Conservation (phyloP, 1,140 invertebrate species). For the Lepidurus packardi region DNA sequence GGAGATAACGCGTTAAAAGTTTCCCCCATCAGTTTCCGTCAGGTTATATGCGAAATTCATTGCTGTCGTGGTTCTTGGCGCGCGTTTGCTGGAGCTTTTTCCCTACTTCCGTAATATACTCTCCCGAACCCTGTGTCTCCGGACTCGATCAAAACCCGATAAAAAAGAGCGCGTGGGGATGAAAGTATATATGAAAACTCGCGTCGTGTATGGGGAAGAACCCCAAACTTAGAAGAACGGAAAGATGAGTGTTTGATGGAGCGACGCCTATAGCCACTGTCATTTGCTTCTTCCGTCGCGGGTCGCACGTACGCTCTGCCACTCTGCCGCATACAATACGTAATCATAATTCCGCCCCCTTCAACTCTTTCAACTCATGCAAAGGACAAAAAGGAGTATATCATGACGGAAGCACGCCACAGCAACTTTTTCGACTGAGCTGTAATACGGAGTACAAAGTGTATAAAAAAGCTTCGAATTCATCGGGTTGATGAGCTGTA, state of each 20-base stretch:
- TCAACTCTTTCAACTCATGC: not conserved
- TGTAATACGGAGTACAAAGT: not conserved
- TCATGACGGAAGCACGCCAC: slow-evolving; percentile 3
- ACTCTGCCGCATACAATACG: slow-evolving; percentile 8
- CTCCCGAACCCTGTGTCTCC: slow-evolving; percentile 2
- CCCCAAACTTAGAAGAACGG: not conserved
- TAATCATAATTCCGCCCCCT: slow-evolving; percentile 18
- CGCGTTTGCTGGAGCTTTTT: not conserved
- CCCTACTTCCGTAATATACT: not conserved
- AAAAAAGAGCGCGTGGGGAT: not conserved
- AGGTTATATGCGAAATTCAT: not conserved
- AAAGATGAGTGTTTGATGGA: slow-evolving; percentile 22
- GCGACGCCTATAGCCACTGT: slow-evolving; percentile 17
- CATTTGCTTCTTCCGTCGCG: slow-evolving; percentile 2
- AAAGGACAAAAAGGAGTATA: not conserved
- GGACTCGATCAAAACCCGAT: slow-evolving; percentile 10
- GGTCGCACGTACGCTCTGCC: not conserved
- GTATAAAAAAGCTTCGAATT: slow-evolving; percentile 1
- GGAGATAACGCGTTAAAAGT: not conserved
- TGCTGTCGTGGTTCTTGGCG: not conserved
- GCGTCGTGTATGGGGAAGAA: not conserved
- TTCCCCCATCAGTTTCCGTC: slow-evolving; percentile 20
- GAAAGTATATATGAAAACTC: not conserved
- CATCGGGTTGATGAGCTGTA: not conserved
- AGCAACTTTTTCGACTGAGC: not conserved